Percentiles rank a stretch among this genome's conserved stretches.
Conservation (phyloP, 1,140 invertebrate genomes). For the Nephila pilipes region DNA sequence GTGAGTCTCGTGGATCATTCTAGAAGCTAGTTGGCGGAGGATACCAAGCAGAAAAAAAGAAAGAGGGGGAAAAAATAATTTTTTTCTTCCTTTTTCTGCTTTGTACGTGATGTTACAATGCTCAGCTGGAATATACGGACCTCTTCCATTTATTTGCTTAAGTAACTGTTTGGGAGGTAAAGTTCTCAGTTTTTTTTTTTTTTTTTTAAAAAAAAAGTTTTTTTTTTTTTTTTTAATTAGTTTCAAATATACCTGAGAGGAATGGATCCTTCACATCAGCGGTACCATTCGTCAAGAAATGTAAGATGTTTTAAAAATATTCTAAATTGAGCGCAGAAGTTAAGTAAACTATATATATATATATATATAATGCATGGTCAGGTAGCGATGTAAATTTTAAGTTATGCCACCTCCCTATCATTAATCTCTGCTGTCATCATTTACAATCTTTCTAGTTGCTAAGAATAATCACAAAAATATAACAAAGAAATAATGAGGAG, state of each 20-base stretch:
- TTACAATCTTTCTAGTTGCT: no score
- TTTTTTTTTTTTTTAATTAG: conserved; percentile 59
- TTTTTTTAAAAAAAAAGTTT: background rate
- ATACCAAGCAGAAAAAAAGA: conserved; percentile 20
- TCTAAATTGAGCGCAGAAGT: background rate
- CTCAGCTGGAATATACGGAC: background rate
- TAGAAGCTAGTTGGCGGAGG: background rate
- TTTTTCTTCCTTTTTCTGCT: background rate
- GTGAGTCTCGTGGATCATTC: conserved; percentile 66
- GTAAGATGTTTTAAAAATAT: background rate
- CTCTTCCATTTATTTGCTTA: conserved; percentile 63
- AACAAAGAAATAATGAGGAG: no score
- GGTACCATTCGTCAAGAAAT: background rate
- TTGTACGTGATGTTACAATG: conserved; percentile 64
- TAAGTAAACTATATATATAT: no score
- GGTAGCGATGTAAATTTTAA: no score
- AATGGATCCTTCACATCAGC: background rate
- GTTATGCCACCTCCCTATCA: no score
- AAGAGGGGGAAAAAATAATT: background rate
- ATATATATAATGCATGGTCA: no score
- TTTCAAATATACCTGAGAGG: conserved; percentile 46
- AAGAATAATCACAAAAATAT: no score
- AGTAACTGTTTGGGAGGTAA: conserved; percentile 65
- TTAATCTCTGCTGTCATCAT: no score
- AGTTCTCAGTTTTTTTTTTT: conserved; percentile 40